Percentiles rank a stretch among this genome's conserved stretches.
Evolutionary conservation across 2,797 vertebrate species (phyloP).

Genomic region (Hippopotamyrus pictus): DNA sequence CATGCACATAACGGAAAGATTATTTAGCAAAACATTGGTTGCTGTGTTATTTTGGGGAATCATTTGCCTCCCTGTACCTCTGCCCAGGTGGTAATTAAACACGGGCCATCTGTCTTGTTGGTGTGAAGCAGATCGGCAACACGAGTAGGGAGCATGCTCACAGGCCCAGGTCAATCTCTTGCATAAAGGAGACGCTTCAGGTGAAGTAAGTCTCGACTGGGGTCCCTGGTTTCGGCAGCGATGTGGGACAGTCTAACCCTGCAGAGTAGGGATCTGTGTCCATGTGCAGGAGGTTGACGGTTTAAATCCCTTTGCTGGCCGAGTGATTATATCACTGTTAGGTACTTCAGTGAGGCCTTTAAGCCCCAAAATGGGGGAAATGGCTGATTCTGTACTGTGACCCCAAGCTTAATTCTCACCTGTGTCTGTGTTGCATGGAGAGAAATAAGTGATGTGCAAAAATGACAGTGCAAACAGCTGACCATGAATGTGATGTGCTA

Average conservation of each 20-base stretch:
- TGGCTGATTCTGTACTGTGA: background rate
- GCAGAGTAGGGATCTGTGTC: background rate
- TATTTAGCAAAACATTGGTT: background rate
- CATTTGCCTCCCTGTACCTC: background rate
- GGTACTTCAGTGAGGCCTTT: background rate
- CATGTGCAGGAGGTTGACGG: background rate
- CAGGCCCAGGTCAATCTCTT: background rate
- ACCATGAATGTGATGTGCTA: background rate
- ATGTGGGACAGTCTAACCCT: background rate
- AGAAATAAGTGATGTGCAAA: background rate
- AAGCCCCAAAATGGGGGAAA: background rate
- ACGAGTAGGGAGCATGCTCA: background rate
- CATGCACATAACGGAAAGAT: background rate
- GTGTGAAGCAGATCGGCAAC: background rate
- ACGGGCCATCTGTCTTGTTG: background rate
- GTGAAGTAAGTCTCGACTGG: background rate
- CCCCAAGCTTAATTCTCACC: background rate
- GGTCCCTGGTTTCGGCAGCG: background rate
- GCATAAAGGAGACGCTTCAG: background rate
- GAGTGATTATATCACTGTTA: background rate
- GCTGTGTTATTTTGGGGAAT: background rate
- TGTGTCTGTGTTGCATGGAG: background rate
- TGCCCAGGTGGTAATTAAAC: background rate
- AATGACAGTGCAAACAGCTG: no score
- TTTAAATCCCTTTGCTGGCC: background rate